A percentile compares a stretch with the other conserved stretches of the same genome.
These are phyloP conservation scores for Drosophila bocqueti DNA, from an alignment of 1,140 invertebrate genomes.

Conservation along the genomic window DNA sequence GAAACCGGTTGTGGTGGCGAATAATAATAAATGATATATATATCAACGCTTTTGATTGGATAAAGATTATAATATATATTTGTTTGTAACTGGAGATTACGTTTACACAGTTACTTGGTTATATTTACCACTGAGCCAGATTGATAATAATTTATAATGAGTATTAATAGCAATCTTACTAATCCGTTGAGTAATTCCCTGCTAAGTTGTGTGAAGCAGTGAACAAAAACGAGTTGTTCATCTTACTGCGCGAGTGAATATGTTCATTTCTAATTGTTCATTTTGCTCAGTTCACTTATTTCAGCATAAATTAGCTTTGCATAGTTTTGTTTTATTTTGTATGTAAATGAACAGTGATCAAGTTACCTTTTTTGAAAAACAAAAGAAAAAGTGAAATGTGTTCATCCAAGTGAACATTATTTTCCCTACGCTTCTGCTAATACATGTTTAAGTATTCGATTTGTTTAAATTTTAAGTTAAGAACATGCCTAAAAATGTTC, in stretches of 20 bases:
- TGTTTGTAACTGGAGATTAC: conserved; percentile 3
- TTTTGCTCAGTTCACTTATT: not conserved
- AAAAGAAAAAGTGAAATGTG: not conserved
- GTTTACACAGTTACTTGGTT: not conserved
- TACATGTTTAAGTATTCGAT: too few relatives aligned
- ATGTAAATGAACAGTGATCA: not conserved
- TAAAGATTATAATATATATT: conserved; percentile 6
- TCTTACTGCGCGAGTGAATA: not conserved
- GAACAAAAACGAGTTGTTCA: too few relatives aligned
- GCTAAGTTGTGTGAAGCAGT: not conserved
- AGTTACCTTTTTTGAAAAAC: too few relatives aligned
- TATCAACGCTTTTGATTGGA: not conserved
- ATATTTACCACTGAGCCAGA: not conserved
- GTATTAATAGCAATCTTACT: conserved; percentile 7
- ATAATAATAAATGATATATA: conserved; percentile 8
- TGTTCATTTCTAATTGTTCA: not conserved
- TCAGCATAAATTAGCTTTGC: too few relatives aligned
- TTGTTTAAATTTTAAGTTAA: not conserved
- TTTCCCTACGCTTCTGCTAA: too few relatives aligned
- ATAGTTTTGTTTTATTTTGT: too few relatives aligned
- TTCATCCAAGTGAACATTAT: too few relatives aligned
- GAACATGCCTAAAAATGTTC: too few relatives aligned
- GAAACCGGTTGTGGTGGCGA: conserved; percentile 27
- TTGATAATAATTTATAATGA: not conserved
- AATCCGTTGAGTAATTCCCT: conserved; percentile 3